Evolutionary conservation across 92 coral and sea anemone genomes (phyloP), one percentile per base, ranked within the genome.

Genomic region (Siderastrea siderea): DNA sequence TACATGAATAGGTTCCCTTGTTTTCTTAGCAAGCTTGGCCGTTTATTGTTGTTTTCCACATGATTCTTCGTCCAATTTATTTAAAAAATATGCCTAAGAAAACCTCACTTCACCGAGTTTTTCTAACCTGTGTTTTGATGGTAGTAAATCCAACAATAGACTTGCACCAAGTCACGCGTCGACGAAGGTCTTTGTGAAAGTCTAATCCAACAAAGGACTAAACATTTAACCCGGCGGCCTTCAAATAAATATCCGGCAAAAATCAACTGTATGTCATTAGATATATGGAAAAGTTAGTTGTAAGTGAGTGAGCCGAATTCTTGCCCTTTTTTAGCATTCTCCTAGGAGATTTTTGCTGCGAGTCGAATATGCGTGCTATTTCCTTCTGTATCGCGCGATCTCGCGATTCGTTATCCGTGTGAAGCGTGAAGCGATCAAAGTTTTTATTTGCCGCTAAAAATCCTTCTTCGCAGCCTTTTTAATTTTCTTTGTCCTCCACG

Each of bases 311-410:
- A 55, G 12, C 12, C 61, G 61, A 78, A 60, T 78, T 63, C 83
- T 60, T 9, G 12, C 48, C 12, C 57, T 53, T 66, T n/a, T 3
- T 7, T 17, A 64, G 6, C 46, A 45, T 65, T 51, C 74, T 48
- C 58, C 62, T 11, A 4, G 74, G 84, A 79, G 84, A 79, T 17
- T 4, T 50, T 77, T 44, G 14, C 50, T 59, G 8, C 49, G 64
- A 16, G 38, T 3, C 50, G 53, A 6, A 77, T 59, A 69, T 63
- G 8, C 3, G 45, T 9, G n/a, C 62, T 17, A 7, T 6, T 11
- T 52, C 52, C 47, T 15, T 50, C 74, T 68, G n/a, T 26, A 26
- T n/a, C 51, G 17, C 76, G 76, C 43, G 63, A 68, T 7, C 52
- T 44, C 66, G 75, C 46, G 48, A 47, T 7, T 63, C 15, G 38